These are phyloP conservation scores for Eucera pruinosa DNA, from an alignment of 2,888 invertebrate species.

Conservation along the genomic window DNA sequence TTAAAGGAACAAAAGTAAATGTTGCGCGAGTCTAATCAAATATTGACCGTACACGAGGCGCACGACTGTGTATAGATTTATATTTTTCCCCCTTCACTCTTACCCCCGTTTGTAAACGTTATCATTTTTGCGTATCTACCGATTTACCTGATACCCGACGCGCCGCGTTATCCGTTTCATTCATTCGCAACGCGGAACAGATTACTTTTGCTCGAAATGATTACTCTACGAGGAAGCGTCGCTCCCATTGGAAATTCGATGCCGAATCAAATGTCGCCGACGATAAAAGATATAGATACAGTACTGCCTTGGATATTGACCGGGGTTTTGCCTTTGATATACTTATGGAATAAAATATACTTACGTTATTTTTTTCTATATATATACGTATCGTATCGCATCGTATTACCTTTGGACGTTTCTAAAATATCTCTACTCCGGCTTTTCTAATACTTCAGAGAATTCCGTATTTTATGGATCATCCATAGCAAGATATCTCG, in stretches of 20 bases:
- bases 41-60: conserved; percentile 5
- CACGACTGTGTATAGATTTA: neutral
- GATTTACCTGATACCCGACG: neutral
- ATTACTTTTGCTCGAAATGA: conserved; percentile 19
- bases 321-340: no score
- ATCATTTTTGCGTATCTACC: neutral
- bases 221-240: neutral
- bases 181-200: conserved; percentile 11
- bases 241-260: neutral
- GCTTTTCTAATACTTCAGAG: no score
- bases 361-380: no score
- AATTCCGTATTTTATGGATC: no score
- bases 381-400: no score
- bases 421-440: no score
- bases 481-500: no score
- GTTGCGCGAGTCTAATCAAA: conserved; percentile 13
- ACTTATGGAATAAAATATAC: no score
- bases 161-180: conserved; percentile 4
- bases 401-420: no score
- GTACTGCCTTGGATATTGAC: no score
- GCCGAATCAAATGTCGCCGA: neutral
- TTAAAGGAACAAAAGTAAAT: conserved; percentile 2
- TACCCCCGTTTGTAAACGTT: neutral
- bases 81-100: neutral
- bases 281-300: no score